A percentile compares a stretch with the other conserved stretches of the same genome.
Evolutionary conservation across 2,888 invertebrate genomes (phyloP).

Genomic region (Hyposoter dolosus): DNA sequence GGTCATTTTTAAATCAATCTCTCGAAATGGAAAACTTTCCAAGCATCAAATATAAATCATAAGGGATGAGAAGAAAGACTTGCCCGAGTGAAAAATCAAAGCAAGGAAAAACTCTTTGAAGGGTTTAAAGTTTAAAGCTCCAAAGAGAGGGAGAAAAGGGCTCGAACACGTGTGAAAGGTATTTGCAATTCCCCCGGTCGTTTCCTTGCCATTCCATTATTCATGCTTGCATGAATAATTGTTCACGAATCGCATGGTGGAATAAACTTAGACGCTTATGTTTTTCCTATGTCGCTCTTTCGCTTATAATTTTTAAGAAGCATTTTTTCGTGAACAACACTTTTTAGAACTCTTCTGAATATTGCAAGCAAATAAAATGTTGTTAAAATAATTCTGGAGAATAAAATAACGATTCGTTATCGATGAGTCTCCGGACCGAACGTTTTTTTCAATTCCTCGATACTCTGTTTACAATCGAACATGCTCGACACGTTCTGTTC

Average conservation of each 20-base stretch:
- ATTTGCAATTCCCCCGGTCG: conserved; percentile 51
- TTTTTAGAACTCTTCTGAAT: background rate
- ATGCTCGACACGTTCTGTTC: conserved; percentile 23
- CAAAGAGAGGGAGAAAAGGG: background rate
- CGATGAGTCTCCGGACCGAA: background rate
- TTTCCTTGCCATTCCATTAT: conserved; percentile 50
- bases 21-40: background rate
- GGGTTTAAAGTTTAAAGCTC: conserved; percentile 23
- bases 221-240: conserved; percentile 62
- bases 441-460: background rate
- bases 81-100: conserved; percentile 31
- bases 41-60: background rate
- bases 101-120: conserved; percentile 29
- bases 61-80: background rate
- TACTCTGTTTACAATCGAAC: background rate
- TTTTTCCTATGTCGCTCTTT: background rate
- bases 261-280: background rate
- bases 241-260: conserved; percentile 46
- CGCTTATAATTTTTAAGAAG: background rate
- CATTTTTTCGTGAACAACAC: background rate
- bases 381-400: background rate
- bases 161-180: conserved; percentile 19
- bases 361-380: background rate
- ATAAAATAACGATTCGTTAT: background rate
- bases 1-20: background rate